Base-by-base conservation (phyloP, 2,797 vertebrate genomes). In the Champsocephalus esox region DNA sequence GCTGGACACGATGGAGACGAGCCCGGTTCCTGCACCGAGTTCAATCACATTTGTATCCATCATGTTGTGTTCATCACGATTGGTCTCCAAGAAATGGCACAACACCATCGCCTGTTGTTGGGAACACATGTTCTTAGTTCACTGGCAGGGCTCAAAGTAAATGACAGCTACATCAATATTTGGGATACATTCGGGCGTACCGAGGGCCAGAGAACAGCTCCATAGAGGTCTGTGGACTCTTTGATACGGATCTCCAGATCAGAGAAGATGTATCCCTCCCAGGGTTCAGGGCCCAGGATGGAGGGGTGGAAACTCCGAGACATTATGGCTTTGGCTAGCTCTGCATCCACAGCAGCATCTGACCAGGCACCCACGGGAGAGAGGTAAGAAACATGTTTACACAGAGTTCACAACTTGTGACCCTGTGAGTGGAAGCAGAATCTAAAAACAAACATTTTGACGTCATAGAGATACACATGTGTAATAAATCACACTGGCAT, bases 151-250 rank as follows among this genome's bases (percentile, higher is more conserved):
- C 17, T 77, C 0, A 64, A 49, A 69, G 32, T 9, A 21, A 34
- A 59, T 2, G 3, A 17, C 14, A 28, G 3, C 17, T 12, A 61
- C 19, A 48, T 41, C 0, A 2, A 1, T 43, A 44, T 16, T 13
- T 51, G 19, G 34, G 14, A 45, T 44, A 46, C 72, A 45, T 5
- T 28, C 63, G 83, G 57, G 32, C 54, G 12, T 95, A 99, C 98
- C 81, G 98, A 99, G 65, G 98, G 97, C 98, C 98, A 99, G 71
- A 99, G 96, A 1, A 98, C 94, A 43, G 97, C 98, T 12, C 98
- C 98, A 0, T 98, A 99, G 60, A 94, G 90, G 60, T 99, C 98
- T 17, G 89, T 96, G 52, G 96, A 94, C 93, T 99, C 98, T 43
- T 93, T 96, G 87, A 99, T 97, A 73, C 91, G 96, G 90, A 99